Percentiles rank a stretch among this genome's conserved stretches.
These are phyloP conservation scores for Cololabis saira DNA, from an alignment of 2,113 vertebrate genomes.

Conservation along the genomic window DNA sequence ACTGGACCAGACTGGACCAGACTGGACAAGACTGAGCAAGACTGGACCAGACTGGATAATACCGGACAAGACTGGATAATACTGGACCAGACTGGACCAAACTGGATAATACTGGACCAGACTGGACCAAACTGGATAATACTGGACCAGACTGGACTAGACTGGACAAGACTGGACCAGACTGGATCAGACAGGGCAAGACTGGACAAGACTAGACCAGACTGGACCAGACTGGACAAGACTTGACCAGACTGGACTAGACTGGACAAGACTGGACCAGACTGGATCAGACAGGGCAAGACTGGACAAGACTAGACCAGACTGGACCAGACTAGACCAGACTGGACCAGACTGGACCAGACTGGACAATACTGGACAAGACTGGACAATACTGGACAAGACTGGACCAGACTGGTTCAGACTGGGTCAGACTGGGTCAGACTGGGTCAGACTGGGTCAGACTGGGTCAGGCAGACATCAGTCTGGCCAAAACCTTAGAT, in stretches of 20 bases:
- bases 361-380: not conserved
- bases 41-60: not conserved
- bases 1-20: not conserved
- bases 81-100: not conserved
- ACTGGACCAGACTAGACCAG: not conserved
- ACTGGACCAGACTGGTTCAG: not conserved
- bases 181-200: not conserved
- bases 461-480: not conserved
- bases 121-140: not conserved
- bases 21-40: not conserved
- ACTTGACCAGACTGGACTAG: not conserved
- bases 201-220: not conserved
- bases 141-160: not conserved
- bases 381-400: not conserved
- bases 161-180: not conserved
- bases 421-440: not conserved
- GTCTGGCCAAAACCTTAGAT: slow-evolving; percentile 52
- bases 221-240: not conserved
- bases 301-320: not conserved
- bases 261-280: not conserved
- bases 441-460: not conserved
- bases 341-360: not conserved
- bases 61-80: not conserved
- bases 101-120: not conserved
- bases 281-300: not conserved